phyloP scores from a whole-genome alignment of 1,140 invertebrate genomes.

The Heliconius congener region DNA sequence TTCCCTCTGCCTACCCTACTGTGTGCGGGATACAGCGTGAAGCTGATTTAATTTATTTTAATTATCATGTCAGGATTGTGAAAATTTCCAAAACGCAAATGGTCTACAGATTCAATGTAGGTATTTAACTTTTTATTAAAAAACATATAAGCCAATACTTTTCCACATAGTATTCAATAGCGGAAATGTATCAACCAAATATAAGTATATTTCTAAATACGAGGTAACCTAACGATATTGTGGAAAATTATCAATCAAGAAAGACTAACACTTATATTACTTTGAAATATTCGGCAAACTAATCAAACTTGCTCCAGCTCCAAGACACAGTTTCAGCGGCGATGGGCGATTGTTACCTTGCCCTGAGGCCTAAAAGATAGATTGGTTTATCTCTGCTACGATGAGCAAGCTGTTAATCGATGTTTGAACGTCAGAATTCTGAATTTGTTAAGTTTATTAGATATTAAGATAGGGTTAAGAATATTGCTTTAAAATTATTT shows the following conservation, averaged over 20 bases:
- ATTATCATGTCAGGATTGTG: too few relatives aligned
- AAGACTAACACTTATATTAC: neutral
- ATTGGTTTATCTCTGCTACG: constrained; percentile 13
- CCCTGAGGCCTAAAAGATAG: constrained; percentile 14
- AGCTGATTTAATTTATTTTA: too few relatives aligned
- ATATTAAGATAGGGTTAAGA: neutral
- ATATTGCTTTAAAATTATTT: neutral
- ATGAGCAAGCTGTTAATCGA: constrained; percentile 7
- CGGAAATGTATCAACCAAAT: too few relatives aligned
- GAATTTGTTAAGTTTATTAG: constrained; percentile 1
- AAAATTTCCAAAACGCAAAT: too few relatives aligned
- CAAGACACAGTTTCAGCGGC: neutral
- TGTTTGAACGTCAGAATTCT: neutral
- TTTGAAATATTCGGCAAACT: neutral
- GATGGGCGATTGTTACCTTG: constrained; percentile 1
- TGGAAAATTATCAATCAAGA: neutral
- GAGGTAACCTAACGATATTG: neutral
- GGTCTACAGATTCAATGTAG: too few relatives aligned
- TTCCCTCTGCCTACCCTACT: too few relatives aligned
- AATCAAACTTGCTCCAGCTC: constrained; percentile 4
- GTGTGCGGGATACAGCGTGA: too few relatives aligned
- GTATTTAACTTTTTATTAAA: too few relatives aligned
- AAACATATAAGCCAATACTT: too few relatives aligned
- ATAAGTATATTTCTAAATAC: too few relatives aligned
- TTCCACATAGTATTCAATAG: too few relatives aligned